Base-by-base conservation (phyloP, 1,140 invertebrate species). In the Carcinoscorpius rotundicauda region DNA sequence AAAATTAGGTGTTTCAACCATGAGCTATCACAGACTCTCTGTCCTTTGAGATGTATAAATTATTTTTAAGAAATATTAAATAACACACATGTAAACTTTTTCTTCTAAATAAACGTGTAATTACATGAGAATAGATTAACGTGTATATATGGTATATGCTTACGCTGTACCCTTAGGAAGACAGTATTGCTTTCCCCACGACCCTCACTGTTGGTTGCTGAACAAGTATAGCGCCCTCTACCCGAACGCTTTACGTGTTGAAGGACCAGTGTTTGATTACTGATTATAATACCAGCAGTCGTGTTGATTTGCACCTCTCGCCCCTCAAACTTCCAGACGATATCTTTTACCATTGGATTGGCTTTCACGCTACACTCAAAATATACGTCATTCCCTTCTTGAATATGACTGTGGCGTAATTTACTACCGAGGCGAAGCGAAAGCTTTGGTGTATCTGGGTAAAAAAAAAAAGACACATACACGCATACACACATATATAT, bases 301-400 rank as follows among this genome's bases (percentile, higher is more conserved):
- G 62, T 55, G 49, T 70, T 62, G 9, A 65, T 61, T 6, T 66
- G 48, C 63, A 73, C 52, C 4, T 61, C 49, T 53, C 72, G 69
- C 4, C 63, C 88, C 71, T 88, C 85, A 75, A 90, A 88, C 76
- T 84, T 88, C 88, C 88, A 91, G 63, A 85, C 83, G 61, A 91
- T 81, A 72, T 87, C 84, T 74, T 87, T 86, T n/a, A 84, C 83
- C 71, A 86, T 86, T 3, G 91, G 90, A 79, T 92, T 93, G 6
- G 89, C 87, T 76, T 86, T 86, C 66, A 92, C 88, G 74, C 86
- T 88, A 77, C 90, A 93, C 76, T 92, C 90, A 71, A 93, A 88
- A 76, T 92, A 92, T 60, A 93, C 89, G 76, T 93, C 89, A 57
- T 87, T 87, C 3, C 88, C 88, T 70, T 81, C 80, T 65, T 78